Percentiles rank a stretch among this genome's conserved stretches.
Conservation (phyloP, 2,113 vertebrate genomes). For the Platycercus adscitus region DNA sequence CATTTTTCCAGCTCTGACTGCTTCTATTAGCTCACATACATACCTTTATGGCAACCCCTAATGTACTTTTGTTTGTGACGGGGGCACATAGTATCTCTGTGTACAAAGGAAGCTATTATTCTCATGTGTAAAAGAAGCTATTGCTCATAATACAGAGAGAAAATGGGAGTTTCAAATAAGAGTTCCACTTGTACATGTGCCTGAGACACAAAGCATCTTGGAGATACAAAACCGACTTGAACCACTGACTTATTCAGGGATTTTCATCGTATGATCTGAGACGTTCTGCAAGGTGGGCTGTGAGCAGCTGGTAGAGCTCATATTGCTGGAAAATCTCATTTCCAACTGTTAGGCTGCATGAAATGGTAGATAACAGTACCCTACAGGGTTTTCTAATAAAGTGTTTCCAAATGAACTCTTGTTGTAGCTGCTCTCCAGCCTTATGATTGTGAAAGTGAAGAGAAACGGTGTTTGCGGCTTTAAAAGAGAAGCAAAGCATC, state of each 20-base stretch:
- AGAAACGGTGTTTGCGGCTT: neutral
- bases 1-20: constrained; percentile 43
- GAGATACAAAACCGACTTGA: neutral
- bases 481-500: neutral
- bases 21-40: constrained; percentile 9
- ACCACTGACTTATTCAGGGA: neutral
- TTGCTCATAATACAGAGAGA: neutral
- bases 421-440: neutral
- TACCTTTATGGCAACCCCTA: neutral
- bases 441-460: neutral
- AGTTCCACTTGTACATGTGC: neutral
- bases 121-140: neutral
- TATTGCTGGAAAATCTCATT: neutral
- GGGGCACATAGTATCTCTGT: neutral
- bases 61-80: neutral
- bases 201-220: neutral
- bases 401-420: neutral
- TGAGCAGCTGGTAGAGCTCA: neutral
- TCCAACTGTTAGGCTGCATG: neutral
- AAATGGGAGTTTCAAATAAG: neutral
- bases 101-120: neutral
- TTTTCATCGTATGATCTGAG: neutral
- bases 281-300: neutral
- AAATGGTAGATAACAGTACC: neutral
- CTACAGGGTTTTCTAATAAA: neutral